phyloP scores from a whole-genome alignment of 1,140 invertebrate genomes.

The Arion vulgaris region DNA sequence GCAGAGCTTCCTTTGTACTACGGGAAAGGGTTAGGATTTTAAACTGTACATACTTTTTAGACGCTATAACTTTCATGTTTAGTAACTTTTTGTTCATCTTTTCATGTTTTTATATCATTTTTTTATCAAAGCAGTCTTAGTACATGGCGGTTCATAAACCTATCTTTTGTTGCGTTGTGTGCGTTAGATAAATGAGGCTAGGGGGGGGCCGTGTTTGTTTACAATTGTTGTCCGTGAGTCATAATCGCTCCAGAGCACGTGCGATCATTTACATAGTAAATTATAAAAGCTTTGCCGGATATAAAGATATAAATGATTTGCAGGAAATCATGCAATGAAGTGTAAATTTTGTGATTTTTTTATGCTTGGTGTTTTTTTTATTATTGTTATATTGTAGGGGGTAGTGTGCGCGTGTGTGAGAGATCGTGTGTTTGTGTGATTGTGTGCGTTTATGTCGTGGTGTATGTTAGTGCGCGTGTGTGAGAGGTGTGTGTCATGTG shows the following conservation, averaged over 20 bases:
- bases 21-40: not conserved
- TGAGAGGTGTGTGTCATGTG: too few relatives aligned
- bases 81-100: not conserved
- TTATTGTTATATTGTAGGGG: too few relatives aligned
- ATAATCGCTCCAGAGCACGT: not conserved
- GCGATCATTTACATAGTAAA: constrained; percentile 12
- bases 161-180: not conserved
- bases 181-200: not conserved
- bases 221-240: not conserved
- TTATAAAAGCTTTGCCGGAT: not conserved
- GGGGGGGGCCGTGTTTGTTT: not conserved
- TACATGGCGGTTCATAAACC: not conserved
- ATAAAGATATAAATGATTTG: not conserved
- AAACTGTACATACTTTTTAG: not conserved
- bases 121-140: too few relatives aligned
- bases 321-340: not conserved
- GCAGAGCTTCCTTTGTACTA: not conserved
- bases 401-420: too few relatives aligned
- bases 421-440: too few relatives aligned
- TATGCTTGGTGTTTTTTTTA: not conserved
- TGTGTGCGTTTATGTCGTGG: too few relatives aligned
- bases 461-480: too few relatives aligned
- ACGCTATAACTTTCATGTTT: not conserved
- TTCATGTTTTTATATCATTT: not conserved
- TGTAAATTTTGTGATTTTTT: not conserved